Evolutionary conservation across 2,113 vertebrate genomes (phyloP).

Genomic region (Falcunculus frontatus): DNA sequence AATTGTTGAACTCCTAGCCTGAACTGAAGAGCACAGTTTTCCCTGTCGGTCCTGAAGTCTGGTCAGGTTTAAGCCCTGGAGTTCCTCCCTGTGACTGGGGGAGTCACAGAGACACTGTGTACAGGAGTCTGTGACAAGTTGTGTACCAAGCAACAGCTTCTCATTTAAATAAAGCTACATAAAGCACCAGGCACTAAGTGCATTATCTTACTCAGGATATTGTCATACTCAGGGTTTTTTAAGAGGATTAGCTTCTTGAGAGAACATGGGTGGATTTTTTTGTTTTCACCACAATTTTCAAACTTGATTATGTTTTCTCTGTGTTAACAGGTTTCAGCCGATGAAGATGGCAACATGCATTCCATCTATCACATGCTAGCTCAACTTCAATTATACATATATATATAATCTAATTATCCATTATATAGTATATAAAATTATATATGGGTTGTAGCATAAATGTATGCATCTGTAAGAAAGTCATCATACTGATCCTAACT

Average conservation of each 20-base stretch:
- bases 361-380: background rate
- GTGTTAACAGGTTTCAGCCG: background rate
- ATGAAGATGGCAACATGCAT: background rate
- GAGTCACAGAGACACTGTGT: background rate
- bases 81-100: background rate
- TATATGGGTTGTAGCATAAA: background rate
- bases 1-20: background rate
- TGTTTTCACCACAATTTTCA: background rate
- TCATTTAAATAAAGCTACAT: background rate
- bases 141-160: background rate
- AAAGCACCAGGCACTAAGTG: background rate
- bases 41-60: background rate
- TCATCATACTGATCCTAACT: background rate
- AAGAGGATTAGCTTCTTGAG: background rate
- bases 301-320: background rate
- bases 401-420: background rate
- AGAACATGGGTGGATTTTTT: background rate
- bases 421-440: background rate
- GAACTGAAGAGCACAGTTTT: background rate
- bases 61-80: background rate
- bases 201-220: background rate
- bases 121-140: background rate
- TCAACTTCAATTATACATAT: background rate
- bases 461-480: background rate
- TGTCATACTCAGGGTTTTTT: background rate